Evolutionary conservation across 53 echinoderm and acorn worm genomes (phyloP), one percentile per base, ranked within the genome.

Genomic region (Apostichopus leukothele): DNA sequence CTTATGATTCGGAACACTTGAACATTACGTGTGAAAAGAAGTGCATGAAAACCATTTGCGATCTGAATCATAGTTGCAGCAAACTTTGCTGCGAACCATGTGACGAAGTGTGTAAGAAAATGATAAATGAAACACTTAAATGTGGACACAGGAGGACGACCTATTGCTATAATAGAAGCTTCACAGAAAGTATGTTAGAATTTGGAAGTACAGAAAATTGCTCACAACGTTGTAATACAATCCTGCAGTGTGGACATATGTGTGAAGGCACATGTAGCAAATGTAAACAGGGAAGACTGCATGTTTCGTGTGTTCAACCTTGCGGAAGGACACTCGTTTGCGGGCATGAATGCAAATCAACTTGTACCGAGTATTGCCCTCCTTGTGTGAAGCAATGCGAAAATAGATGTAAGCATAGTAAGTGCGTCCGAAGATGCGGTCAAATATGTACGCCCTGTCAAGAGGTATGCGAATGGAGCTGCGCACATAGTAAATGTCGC

Each of bases 391-490:
- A 92, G 57, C 84, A 77, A 52, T 98, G 98, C 75, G 75, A 93
- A 78, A 96, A 95, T 22, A 87, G 91, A 50, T 98, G 95, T 51
- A 79, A 84, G 1, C 98, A 98, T 71, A 95, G 94, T 80, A 90
- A 90, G 39, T 98, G 98, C 85, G 85, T 63, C 0, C 88, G 89
- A 10, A 52, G 60, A 4, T 98, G 98, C 60, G 94, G 95, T 0
- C 86, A 94, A 51, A 53, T 73, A 1, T 98, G 98, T 73, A 89
- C 89, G 14, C 93, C 94, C 52, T 98, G 98, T 75, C 76, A 83
- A 75, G 95, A 95, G 86, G 91, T 73, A 7, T 98, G 98, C 83
- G 83, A 93, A 52, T 98, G 98, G 98, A 79, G 87, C 76, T 98
- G 98, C 78, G 76, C 26, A 11, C 98, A 98, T 59, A 74, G 79